Evolutionary conservation across 2,113 vertebrate species (phyloP).

Genomic region (Gymnarchus niloticus): DNA sequence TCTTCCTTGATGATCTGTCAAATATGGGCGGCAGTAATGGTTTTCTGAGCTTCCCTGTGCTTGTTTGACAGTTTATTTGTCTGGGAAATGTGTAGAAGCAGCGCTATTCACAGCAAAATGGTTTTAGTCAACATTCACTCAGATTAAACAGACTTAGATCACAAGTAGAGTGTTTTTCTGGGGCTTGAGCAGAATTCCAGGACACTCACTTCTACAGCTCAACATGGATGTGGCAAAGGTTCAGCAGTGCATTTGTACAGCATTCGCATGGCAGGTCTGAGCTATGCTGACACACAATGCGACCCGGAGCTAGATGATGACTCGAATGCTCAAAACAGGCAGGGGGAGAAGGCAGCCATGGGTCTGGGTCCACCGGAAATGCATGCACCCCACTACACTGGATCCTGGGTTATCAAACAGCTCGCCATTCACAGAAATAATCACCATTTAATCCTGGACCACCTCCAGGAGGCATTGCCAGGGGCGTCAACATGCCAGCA

Average conservation of each 20-base stretch:
- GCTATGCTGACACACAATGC: not conserved
- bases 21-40: not conserved
- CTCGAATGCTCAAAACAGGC: not conserved
- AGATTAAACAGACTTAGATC: not conserved
- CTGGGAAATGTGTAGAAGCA: not conserved
- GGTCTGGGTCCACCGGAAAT: too few relatives aligned
- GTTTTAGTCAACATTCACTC: not conserved
- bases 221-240: too few relatives aligned
- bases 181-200: not conserved
- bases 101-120: not conserved
- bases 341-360: too few relatives aligned
- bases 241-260: too few relatives aligned
- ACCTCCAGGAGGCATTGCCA: conserved; percentile 14
- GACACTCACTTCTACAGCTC: too few relatives aligned
- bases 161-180: not conserved
- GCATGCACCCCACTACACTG: too few relatives aligned
- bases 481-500: not conserved
- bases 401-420: too few relatives aligned
- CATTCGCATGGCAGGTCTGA: not conserved
- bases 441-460: conserved; percentile 29
- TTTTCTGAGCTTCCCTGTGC: not conserved
- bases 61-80: not conserved
- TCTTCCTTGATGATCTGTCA: not conserved
- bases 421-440: not conserved
- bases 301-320: not conserved